phyloP scores from a whole-genome alignment of 1,140 invertebrate species.

The Aphis craccivora region DNA sequence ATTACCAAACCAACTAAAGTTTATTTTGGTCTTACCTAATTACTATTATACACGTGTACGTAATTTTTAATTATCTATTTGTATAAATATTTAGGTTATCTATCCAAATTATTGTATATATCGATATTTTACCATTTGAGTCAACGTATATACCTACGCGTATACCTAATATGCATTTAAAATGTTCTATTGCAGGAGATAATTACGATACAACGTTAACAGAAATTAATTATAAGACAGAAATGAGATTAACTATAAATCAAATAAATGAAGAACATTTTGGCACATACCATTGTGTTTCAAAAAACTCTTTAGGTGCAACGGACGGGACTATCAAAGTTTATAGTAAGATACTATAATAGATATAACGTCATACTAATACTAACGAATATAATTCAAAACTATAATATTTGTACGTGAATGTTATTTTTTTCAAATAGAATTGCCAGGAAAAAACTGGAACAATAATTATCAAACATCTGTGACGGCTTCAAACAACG shows the following conservation, averaged over 20 bases:
- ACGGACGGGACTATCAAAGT: constrained; percentile 90
- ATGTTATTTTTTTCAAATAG: background rate
- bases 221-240: constrained; percentile 73
- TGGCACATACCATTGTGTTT: constrained; percentile 85
- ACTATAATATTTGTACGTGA: background rate
- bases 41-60: background rate
- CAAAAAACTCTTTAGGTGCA: constrained; percentile 92
- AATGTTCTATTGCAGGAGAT: constrained; percentile 63
- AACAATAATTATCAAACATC: constrained; percentile 28
- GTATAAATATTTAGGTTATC: background rate
- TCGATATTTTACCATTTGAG: no score
- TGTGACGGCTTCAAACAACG: constrained; percentile 32
- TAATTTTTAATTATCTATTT: background rate
- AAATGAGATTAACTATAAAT: constrained; percentile 84
- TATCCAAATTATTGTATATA: background rate
- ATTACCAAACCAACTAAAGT: background rate
- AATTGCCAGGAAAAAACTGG: constrained; percentile 44
- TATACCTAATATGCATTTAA: background rate
- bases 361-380: constrained; percentile 61
- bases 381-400: constrained; percentile 64
- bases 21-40: background rate
- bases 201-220: constrained; percentile 68
- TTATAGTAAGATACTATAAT: constrained; percentile 77
- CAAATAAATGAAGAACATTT: constrained; percentile 79
- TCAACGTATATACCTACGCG: no score